Evolutionary conservation across 1,140 invertebrate species (phyloP).

Genomic region (Pygmarrhopalites habei): DNA sequence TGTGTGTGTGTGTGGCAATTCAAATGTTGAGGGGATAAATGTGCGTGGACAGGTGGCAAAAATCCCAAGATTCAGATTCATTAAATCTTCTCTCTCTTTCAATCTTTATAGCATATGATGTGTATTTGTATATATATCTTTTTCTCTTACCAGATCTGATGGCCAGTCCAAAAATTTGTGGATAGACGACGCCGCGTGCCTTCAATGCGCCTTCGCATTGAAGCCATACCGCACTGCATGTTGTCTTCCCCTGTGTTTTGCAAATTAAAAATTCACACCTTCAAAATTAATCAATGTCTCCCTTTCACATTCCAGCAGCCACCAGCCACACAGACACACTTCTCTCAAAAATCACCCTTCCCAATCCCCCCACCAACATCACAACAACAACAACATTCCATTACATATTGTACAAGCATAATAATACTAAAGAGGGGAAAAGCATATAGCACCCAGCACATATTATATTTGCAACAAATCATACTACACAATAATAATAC

Average conservation of each 20-base stretch:
- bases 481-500: no score
- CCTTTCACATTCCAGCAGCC: slow-evolving; percentile 19
- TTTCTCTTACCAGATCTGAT: slow-evolving; percentile 35
- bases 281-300: slow-evolving; percentile 31
- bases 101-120: not conserved
- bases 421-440: no score
- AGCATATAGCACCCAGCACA: no score
- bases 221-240: slow-evolving; percentile 39
- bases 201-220: slow-evolving; percentile 37
- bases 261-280: slow-evolving; percentile 32
- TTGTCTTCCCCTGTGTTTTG: slow-evolving; percentile 39
- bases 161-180: slow-evolving; percentile 39
- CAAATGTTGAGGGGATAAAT: no score
- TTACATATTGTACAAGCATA: no score
- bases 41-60: no score
- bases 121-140: not conserved
- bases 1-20: no score
- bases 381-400: no score
- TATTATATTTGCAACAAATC: no score
- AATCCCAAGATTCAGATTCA: no score
- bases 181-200: slow-evolving; percentile 38
- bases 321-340: not conserved
- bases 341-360: not conserved
- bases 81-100: not conserved
- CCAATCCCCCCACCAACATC: no score